A percentile compares a stretch with the other conserved stretches of the same genome.
These are phyloP conservation scores for Arenaria interpres DNA, from an alignment of 2,113 vertebrate species.

Conservation along the genomic window DNA sequence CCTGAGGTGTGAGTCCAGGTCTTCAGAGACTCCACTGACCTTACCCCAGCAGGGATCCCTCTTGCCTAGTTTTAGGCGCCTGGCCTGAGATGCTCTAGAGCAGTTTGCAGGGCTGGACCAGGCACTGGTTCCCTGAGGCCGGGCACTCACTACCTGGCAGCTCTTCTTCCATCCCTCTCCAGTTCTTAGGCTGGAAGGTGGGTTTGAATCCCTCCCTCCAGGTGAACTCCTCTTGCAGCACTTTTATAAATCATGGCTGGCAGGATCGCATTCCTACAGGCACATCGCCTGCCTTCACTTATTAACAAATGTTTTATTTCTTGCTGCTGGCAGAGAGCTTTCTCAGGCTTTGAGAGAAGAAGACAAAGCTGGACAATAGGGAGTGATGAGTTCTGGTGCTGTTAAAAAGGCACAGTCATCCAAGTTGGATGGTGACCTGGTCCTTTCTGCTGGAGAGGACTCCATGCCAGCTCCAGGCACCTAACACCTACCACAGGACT, in stretches of 20 bases:
- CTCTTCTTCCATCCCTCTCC: background rate
- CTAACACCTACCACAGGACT: background rate
- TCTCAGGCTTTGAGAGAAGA: background rate
- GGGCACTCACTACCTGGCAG: background rate
- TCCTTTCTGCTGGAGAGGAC: background rate
- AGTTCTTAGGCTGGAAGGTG: background rate
- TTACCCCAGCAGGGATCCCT: background rate
- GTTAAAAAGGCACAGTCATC: background rate
- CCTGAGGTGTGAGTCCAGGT: background rate
- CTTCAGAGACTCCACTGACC: background rate
- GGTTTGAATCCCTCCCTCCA: background rate
- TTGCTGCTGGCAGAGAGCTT: background rate
- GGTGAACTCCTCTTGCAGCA: background rate
- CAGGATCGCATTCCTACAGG: background rate
- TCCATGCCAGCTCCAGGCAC: background rate
- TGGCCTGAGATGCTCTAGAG: background rate
- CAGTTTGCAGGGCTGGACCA: background rate
- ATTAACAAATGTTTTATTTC: background rate
- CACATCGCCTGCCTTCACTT: background rate
- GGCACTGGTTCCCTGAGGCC: rapidly evolving
- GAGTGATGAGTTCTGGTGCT: background rate
- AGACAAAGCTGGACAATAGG: background rate
- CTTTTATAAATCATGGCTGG: background rate
- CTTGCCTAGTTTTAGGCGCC: background rate
- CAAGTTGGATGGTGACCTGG: background rate